Percentiles rank a stretch among this genome's conserved stretches.
Evolutionary conservation across 2,113 vertebrate genomes (phyloP).

Genomic region (Colossoma macropomum): DNA sequence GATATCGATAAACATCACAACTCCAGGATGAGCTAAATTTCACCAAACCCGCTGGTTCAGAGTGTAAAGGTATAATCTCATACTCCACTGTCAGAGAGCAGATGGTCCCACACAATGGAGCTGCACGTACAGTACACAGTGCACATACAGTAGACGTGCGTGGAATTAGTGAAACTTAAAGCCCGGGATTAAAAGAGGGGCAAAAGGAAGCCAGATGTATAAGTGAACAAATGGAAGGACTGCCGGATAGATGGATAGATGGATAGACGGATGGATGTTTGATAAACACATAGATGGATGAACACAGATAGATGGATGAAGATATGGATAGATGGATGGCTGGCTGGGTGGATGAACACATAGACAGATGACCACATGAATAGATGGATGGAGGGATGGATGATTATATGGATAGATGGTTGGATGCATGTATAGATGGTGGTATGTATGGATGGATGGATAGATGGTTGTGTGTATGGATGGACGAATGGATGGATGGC

Average conservation of each 20-base stretch:
- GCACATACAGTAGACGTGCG: background rate
- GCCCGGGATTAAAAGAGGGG: background rate
- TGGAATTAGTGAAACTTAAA: background rate
- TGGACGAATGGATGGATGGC: no score
- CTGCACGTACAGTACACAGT: background rate
- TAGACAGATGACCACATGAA: background rate
- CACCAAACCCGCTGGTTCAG: background rate
- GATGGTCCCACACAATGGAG: constrained; percentile 1
- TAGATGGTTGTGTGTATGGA: no score
- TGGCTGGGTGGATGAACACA: background rate
- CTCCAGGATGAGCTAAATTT: background rate
- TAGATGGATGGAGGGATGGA: background rate
- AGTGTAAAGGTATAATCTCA: background rate
- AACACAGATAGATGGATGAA: background rate
- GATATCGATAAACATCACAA: background rate
- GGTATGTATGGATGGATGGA: no score
- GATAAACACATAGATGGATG: background rate
- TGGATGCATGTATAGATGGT: no score
- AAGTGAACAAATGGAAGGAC: background rate
- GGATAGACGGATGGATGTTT: background rate
- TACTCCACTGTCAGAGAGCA: background rate
- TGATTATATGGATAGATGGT: background rate
- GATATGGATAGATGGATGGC: background rate
- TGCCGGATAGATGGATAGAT: background rate
- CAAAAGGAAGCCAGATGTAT: background rate